These are phyloP conservation scores for Rhagophthalmus giganteus DNA, from an alignment of 2,888 invertebrate species.

Conservation along the genomic window DNA sequence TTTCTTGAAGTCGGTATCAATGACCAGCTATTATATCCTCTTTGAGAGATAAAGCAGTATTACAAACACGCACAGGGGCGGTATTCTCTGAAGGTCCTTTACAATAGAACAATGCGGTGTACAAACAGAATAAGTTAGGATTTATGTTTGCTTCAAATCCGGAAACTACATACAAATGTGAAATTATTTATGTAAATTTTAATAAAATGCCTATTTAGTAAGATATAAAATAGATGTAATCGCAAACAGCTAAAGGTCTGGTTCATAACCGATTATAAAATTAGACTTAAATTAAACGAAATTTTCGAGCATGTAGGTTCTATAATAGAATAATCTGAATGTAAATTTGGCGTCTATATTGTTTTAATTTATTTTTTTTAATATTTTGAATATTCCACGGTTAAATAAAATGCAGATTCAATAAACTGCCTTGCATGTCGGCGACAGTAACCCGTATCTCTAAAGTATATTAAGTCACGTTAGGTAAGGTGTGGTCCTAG, in stretches of 20 bases:
- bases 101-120: constrained; percentile 41
- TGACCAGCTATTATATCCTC: constrained; percentile 29
- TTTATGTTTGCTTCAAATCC: constrained; percentile 32
- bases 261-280: no score
- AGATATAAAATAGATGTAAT: constrained; percentile 3
- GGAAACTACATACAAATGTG: constrained; percentile 28
- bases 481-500: constrained; percentile 33
- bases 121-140: constrained; percentile 37
- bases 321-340: no score
- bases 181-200: constrained; percentile 28
- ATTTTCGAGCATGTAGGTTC: no score
- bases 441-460: constrained; percentile 27
- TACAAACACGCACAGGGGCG: constrained; percentile 38
- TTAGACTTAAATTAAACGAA: no score
- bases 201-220: constrained; percentile 15
- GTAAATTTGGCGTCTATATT: no score
- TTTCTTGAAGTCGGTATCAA: constrained; percentile 23
- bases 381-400: no score
- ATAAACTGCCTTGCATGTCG: constrained; percentile 25
- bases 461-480: constrained; percentile 38
- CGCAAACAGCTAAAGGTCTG: no score
- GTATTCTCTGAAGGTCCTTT: constrained; percentile 37
- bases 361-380: no score
- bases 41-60: constrained; percentile 35
- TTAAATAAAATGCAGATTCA: constrained; percentile 4